Conservation (phyloP, 2,888 invertebrate species). For the Agrotis segetum region DNA sequence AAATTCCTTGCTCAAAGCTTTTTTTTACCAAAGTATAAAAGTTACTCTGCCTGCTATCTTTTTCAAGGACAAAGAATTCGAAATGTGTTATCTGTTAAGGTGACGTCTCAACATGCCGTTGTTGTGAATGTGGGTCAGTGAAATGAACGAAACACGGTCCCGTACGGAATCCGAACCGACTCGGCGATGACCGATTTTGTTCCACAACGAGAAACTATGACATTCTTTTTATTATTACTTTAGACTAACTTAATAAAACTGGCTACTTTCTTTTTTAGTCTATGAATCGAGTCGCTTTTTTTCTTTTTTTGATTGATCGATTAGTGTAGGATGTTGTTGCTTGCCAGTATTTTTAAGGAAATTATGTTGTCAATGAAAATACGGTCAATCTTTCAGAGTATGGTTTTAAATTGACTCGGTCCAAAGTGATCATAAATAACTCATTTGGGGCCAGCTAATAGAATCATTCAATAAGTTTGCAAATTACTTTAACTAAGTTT, state of each 20-base stretch:
- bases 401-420: not conserved
- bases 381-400: not conserved
- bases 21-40: constrained; percentile 11
- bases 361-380: constrained; percentile 12
- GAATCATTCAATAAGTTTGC: too few relatives aligned
- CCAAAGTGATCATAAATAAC: not conserved
- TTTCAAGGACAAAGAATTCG: constrained; percentile 68
- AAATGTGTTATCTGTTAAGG: constrained; percentile 62
- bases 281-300: constrained; percentile 29
- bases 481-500: not conserved
- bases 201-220: constrained; percentile 79
- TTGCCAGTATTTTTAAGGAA: constrained; percentile 6
- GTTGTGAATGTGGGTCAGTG: constrained; percentile 87
- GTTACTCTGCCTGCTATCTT: constrained; percentile 26
- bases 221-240: constrained; percentile 76
- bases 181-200: constrained; percentile 85
- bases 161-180: constrained; percentile 87
- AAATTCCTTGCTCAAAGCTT: not conserved
- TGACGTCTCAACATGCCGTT: constrained; percentile 72
- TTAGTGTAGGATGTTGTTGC: constrained; percentile 17
- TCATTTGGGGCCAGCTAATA: not conserved
- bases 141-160: constrained; percentile 89
- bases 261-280: constrained; percentile 64
- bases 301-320: constrained; percentile 21
- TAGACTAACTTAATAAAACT: constrained; percentile 56